Percentiles rank a stretch among this genome's conserved stretches.
phyloP scores from a whole-genome alignment of 2,888 invertebrate genomes.

The Noctua janthina region DNA sequence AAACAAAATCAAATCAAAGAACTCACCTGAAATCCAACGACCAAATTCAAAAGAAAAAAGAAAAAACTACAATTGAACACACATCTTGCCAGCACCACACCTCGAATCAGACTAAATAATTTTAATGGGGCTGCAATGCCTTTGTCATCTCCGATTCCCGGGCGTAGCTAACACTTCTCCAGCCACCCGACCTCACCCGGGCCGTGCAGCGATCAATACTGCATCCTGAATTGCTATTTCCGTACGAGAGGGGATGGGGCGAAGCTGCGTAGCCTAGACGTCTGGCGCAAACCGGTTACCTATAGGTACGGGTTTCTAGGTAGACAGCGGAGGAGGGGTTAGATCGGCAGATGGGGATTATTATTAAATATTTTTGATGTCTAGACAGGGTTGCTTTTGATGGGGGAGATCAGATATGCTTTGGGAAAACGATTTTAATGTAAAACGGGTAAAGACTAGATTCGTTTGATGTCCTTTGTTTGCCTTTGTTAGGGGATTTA shows the following conservation, averaged over 20 bases:
- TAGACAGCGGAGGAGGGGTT: slow-evolving; percentile 30
- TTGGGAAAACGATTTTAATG: slow-evolving; percentile 17
- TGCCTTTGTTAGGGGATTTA: background rate
- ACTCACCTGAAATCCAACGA: slow-evolving; percentile 23
- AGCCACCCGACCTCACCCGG: slow-evolving; percentile 11
- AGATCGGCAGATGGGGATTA: slow-evolving; percentile 25
- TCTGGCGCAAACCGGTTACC: slow-evolving; percentile 55
- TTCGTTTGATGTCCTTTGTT: slow-evolving; percentile 9
- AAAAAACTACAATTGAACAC: background rate
- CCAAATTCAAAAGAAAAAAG: background rate
- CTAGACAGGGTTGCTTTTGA: slow-evolving; percentile 39
- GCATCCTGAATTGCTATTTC: slow-evolving; percentile 61
- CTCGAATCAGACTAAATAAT: slow-evolving; percentile 38
- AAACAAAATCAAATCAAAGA: background rate
- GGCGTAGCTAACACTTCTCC: background rate
- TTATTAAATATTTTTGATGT: slow-evolving; percentile 45
- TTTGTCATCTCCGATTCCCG: slow-evolving; percentile 26
- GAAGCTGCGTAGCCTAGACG: slow-evolving; percentile 48
- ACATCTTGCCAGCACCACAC: slow-evolving; percentile 22
- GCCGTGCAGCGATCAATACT: slow-evolving; percentile 55
- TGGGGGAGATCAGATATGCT: background rate
- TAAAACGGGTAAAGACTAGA: slow-evolving; percentile 8
- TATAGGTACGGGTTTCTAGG: slow-evolving; percentile 30
- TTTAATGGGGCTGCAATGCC: slow-evolving; percentile 31
- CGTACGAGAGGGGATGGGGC: slow-evolving; percentile 40